phyloP scores from a whole-genome alignment of 2,113 vertebrate species.

The Ammospiza caudacuta region DNA sequence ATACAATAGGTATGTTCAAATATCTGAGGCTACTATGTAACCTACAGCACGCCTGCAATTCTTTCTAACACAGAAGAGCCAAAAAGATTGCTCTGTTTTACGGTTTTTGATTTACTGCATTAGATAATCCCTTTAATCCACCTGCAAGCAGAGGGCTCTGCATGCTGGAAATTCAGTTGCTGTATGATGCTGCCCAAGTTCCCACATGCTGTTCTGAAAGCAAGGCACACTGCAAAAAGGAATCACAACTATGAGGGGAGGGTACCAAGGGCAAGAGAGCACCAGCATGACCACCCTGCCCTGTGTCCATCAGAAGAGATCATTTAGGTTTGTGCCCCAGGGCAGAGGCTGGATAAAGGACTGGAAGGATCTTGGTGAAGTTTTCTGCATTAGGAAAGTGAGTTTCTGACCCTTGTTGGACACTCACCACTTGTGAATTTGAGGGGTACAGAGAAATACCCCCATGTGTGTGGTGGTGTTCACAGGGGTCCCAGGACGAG shows the following conservation, averaged over 20 bases:
- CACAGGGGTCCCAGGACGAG: too few relatives aligned
- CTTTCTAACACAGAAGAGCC: not conserved
- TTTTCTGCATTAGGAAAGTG: not conserved
- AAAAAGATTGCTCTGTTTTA: not conserved
- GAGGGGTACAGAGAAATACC: not conserved
- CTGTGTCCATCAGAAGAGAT: rapidly evolving
- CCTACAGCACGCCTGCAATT: not conserved
- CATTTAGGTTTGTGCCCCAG: not conserved
- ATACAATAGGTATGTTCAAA: not conserved
- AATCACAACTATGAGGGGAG: not conserved
- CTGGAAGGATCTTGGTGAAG: not conserved
- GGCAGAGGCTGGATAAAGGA: not conserved
- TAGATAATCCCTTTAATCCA: conserved; percentile 16
- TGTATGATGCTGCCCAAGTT: not conserved
- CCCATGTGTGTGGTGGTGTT: too few relatives aligned
- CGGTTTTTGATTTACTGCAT: not conserved
- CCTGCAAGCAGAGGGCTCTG: not conserved
- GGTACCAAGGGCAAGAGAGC: not conserved
- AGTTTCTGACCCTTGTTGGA: not conserved
- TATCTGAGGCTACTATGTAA: not conserved
- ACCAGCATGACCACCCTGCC: rapidly evolving
- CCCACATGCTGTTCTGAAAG: not conserved
- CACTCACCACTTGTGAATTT: not conserved
- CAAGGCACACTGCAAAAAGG: not conserved
- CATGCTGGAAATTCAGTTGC: not conserved